Base-by-base conservation (phyloP, 2,797 vertebrate genomes). In the Danio jaintianensis region DNA sequence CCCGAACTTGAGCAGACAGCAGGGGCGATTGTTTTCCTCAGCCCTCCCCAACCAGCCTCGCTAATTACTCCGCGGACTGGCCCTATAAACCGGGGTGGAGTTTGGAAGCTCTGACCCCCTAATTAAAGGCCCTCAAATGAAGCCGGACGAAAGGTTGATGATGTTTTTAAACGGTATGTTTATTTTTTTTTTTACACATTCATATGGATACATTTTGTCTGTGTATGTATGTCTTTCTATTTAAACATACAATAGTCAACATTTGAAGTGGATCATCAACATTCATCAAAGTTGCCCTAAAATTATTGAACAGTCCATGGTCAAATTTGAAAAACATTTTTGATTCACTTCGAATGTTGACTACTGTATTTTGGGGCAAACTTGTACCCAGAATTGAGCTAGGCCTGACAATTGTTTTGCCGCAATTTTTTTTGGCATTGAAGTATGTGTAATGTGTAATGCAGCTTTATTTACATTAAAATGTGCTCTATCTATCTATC, bases 1-100 rank as follows among this genome's bases (percentile, higher is more conserved):
- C 81, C 84, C 87, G 86, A 90, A 90, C 78, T 81, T 72, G 58
- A 68, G 78, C 75, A 79, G 61, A 77, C 84, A 85, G 83, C 79
- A 20, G 82, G 81, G 50, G 75, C 40, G 58, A 84, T 82, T 84
- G 78, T 83, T 79, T 68, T 75, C 55, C 52, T 7, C 47, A 11
- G 48, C n/a, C 74, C 59, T 64, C 61, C 47, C 48, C 6, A 22
- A 43, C 73, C 48, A 67, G 36, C 48, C 8, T 18, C 22, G 4
- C 67, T 48, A 42, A 64, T 16, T 71, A 62, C 70, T 78, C 74
- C 48, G n/a, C 16, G 53, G 42, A n/a, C 70, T 29, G 18, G 18
- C 20, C 42, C 55, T 59, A 29, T 29, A 13, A 47, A 47, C 53
- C 40, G 11, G 42, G 70, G n/a, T 43, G 8, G 12, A 56, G 11